Conservation (phyloP, 2,113 vertebrate species). For the Acinonyx jubatus region DNA sequence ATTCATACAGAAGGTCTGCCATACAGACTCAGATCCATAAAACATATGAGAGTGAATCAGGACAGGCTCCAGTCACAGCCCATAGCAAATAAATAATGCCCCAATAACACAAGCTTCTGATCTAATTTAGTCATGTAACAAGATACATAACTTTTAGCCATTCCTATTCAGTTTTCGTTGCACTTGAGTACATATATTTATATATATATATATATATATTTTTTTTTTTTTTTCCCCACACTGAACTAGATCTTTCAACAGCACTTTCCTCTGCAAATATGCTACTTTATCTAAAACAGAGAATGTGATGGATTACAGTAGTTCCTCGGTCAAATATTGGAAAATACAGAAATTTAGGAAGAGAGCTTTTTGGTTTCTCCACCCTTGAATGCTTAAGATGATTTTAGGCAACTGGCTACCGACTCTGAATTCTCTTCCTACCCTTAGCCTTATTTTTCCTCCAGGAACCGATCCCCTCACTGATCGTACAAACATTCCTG, state of each 20-base stretch:
- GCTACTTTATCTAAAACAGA: slow-evolving; percentile 2
- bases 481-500: background rate
- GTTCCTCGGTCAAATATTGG: background rate
- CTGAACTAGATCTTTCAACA: slow-evolving; percentile 42
- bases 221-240: background rate
- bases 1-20: background rate
- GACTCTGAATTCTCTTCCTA: background rate
- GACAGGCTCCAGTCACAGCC: background rate
- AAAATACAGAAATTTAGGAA: background rate
- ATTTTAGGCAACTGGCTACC: background rate
- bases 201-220: background rate
- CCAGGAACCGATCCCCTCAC: background rate
- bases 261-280: slow-evolving; percentile 67
- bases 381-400: background rate
- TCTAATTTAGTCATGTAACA: background rate
- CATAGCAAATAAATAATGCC: background rate
- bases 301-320: background rate
- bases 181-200: background rate
- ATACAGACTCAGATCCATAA: background rate
- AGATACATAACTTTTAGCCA: background rate
- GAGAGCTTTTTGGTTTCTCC: background rate
- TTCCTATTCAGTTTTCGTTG: slow-evolving; percentile 49
- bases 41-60: background rate
- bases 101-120: background rate
- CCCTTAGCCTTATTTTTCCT: slow-evolving; percentile 15